phyloP scores from a whole-genome alignment of 2,797 vertebrate species.

The Enteromius anoplus region DNA sequence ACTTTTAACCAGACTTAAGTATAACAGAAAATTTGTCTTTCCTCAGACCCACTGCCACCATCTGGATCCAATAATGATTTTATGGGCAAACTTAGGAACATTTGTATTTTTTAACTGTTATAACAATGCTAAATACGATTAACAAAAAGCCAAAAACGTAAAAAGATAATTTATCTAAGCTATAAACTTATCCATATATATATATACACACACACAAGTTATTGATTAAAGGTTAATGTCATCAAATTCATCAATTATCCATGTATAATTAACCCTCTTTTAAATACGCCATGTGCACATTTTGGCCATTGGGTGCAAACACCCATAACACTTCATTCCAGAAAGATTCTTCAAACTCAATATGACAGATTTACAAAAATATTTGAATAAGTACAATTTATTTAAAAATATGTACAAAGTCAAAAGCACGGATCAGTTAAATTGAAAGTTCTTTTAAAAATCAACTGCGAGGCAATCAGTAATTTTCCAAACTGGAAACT shows the following conservation, averaged over 20 bases:
- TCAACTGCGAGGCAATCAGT: neutral
- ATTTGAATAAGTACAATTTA: constrained; percentile 19
- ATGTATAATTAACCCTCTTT: neutral
- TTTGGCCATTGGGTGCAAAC: neutral
- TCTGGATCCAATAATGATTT: too few relatives aligned
- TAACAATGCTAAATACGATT: neutral
- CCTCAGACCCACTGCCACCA: too few relatives aligned
- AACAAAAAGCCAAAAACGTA: neutral
- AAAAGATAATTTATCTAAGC: neutral
- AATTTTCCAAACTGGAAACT: neutral
- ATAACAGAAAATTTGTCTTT: neutral
- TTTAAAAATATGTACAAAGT: constrained; percentile 41
- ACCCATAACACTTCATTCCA: neutral
- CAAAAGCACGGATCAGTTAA: neutral
- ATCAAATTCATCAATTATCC: too few relatives aligned
- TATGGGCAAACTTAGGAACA: neutral
- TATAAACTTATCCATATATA: neutral
- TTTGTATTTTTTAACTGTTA: neutral
- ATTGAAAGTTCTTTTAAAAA: neutral
- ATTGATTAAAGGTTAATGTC: neutral
- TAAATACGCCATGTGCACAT: neutral
- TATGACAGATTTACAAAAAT: neutral
- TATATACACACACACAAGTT: neutral
- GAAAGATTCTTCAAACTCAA: neutral
- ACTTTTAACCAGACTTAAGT: neutral